phyloP scores from a whole-genome alignment of 2,797 vertebrate genomes.

The Toxotes lorentzi region DNA sequence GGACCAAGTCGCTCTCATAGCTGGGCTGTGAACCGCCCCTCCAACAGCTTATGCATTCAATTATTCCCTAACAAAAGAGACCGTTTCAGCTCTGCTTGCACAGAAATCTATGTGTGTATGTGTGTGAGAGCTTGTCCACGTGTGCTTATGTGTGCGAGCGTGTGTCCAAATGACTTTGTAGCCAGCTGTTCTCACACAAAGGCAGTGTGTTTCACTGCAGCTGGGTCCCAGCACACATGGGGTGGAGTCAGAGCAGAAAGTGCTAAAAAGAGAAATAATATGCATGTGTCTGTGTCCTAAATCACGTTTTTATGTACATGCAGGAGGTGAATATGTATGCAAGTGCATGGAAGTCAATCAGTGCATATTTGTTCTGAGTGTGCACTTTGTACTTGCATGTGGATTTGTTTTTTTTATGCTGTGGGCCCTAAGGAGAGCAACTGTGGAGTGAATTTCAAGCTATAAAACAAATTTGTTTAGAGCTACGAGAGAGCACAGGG shows the following conservation, averaged over 20 bases:
- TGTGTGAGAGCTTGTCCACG: slow-evolving; percentile 32
- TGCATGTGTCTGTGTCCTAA: slow-evolving; percentile 27
- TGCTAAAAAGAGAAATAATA: slow-evolving; percentile 46
- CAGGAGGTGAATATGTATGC: slow-evolving; percentile 6
- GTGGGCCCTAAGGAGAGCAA: slow-evolving; percentile 39
- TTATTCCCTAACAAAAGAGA: slow-evolving; percentile 67
- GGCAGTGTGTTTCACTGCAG: slow-evolving; percentile 67
- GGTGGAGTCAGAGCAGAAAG: slow-evolving; percentile 42
- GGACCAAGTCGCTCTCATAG: slow-evolving; percentile 32
- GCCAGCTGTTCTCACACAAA: slow-evolving; percentile 81
- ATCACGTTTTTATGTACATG: slow-evolving; percentile 33
- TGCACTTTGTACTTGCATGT: slow-evolving; percentile 35
- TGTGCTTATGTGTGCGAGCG: slow-evolving; percentile 39
- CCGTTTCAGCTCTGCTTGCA: slow-evolving; percentile 55
- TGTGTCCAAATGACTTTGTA: slow-evolving; percentile 69
- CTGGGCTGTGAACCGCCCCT: slow-evolving; percentile 31
- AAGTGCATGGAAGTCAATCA: slow-evolving; percentile 11
- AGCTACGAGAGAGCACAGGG: slow-evolving; percentile 58
- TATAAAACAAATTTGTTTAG: slow-evolving; percentile 75
- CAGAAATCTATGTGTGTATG: slow-evolving; percentile 41
- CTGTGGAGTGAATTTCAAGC: slow-evolving; percentile 56
- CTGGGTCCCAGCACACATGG: slow-evolving; percentile 48
- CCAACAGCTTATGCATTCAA: slow-evolving; percentile 62
- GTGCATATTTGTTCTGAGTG: slow-evolving; percentile 18
- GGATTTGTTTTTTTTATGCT: slow-evolving; percentile 43